Conservation (phyloP, 2,113 vertebrate species). For the Ammodytes marinus region DNA sequence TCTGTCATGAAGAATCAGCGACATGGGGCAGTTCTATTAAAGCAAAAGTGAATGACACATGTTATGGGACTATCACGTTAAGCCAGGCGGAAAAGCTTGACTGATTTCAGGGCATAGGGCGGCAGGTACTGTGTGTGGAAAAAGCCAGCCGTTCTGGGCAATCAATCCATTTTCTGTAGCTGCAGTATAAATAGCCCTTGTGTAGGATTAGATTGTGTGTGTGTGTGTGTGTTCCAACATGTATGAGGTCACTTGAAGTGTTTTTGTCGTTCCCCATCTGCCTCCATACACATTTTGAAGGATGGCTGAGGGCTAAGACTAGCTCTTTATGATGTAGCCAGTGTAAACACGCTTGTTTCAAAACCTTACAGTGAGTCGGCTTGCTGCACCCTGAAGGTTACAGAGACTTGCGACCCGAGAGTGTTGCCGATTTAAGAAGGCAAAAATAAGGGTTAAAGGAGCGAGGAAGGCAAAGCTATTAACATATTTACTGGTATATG, state of each 20-base stretch:
- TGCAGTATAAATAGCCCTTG: constrained; percentile 37
- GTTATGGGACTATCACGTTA: constrained; percentile 36
- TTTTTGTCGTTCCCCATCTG: constrained; percentile 38
- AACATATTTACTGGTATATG: constrained; percentile 7
- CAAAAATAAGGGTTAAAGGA: constrained; percentile 17
- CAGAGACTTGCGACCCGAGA: constrained; percentile 27
- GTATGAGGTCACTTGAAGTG: constrained; percentile 49
- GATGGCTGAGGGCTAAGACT: constrained; percentile 42
- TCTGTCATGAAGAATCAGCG: constrained; percentile 42
- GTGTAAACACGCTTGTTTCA: constrained; percentile 44
- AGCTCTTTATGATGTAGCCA: constrained; percentile 51
- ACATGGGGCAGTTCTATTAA: constrained; percentile 31
- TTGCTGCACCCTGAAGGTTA: constrained; percentile 17
- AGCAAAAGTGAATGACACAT: constrained; percentile 40
- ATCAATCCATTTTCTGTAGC: constrained; percentile 56
- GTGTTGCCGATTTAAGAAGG: constrained; percentile 8
- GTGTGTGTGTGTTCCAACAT: background rate
- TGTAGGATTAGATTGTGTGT: constrained; percentile 35
- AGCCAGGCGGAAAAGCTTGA: constrained; percentile 30
- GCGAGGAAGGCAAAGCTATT: constrained; percentile 11
- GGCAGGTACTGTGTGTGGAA: background rate
- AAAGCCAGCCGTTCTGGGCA: constrained; percentile 19
- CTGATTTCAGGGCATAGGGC: constrained; percentile 35
- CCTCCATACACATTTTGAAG: constrained; percentile 21
- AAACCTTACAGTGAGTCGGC: constrained; percentile 20